Conservation (phyloP, 2,113 vertebrate genomes). For the Hypocryptadius cinnamomeus region DNA sequence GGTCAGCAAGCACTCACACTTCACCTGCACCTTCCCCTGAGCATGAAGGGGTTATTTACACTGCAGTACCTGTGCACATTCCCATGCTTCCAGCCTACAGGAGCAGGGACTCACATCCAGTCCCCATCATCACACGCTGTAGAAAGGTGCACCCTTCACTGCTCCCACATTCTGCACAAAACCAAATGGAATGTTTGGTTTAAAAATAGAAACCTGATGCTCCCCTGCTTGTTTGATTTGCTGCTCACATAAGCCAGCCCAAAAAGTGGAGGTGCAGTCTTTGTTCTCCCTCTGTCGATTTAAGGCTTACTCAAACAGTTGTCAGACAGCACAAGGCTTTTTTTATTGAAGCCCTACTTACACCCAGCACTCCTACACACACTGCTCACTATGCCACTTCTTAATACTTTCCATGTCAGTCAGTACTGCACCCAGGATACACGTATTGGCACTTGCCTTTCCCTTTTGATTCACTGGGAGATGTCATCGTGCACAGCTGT, state of each 20-base stretch:
- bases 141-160: not conserved
- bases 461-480: not conserved
- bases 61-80: accelerated
- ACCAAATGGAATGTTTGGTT: not conserved
- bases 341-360: not conserved
- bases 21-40: accelerated
- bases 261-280: not conserved
- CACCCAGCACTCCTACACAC: not conserved
- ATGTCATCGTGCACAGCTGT: not conserved
- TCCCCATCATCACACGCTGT: accelerated
- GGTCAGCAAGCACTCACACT: accelerated
- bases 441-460: not conserved
- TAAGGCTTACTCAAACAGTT: not conserved
- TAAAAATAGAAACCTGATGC: not conserved
- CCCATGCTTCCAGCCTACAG: not conserved
- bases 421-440: not conserved
- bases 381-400: not conserved
- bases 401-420: not conserved
- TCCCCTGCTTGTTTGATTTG: not conserved
- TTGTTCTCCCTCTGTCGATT: not conserved
- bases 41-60: not conserved
- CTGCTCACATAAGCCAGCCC: not conserved
- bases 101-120: accelerated
- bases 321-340: not conserved
- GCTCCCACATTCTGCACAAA: not conserved